Base-by-base conservation (phyloP, 2,113 vertebrate species). In the Eclectus roratus region DNA sequence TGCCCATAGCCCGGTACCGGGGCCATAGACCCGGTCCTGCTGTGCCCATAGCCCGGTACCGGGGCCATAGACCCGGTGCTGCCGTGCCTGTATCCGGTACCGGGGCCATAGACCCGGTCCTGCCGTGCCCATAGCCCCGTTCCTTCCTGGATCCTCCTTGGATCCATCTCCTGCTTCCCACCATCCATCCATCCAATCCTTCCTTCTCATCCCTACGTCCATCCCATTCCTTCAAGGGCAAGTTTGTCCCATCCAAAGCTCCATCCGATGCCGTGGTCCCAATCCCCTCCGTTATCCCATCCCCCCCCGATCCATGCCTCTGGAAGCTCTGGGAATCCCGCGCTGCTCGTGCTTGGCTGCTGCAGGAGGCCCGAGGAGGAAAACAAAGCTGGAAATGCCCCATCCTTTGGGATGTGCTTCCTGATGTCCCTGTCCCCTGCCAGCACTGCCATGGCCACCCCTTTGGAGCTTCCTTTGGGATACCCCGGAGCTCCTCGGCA, bases 51-150 rank as follows among this genome's bases (percentile, higher is more conserved):
- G 6, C 12, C 49, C 27, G 3, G 9, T 52, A 28, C 9, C 15
- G 0, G 27, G 27, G 2, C 16, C 3, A 7, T 11, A 7, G 52
- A 17, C 9, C 25, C 50, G 2, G 0, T 52, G 5, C 50, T 28
- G 50, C 27, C 3, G 8, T 25, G 17, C 27, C 27, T 15, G 3
- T 28, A 10, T 2, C 9, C 9, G 9, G 27, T 52, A 28, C 50
- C 1, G 3, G 16, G 15, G 5, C 27, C 9, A 17, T 53, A 28
- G 50, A 28, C 15, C 27, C 16, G 10, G 2, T 3, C 9, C 28
- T 29, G 52, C 52, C 1, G 3, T 52, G 47, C 27, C 16, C 50
- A 10, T 52, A 16, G 2, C 0, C 11, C 1, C 1, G 28, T 37
- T 6, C 13, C 5, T 18, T n/a, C 12, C 11, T 1, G 6, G 46